A percentile compares a stretch with the other conserved stretches of the same genome.
Evolutionary conservation across 2,888 invertebrate genomes (phyloP).

Genomic region (Drosophila anomalata): DNA sequence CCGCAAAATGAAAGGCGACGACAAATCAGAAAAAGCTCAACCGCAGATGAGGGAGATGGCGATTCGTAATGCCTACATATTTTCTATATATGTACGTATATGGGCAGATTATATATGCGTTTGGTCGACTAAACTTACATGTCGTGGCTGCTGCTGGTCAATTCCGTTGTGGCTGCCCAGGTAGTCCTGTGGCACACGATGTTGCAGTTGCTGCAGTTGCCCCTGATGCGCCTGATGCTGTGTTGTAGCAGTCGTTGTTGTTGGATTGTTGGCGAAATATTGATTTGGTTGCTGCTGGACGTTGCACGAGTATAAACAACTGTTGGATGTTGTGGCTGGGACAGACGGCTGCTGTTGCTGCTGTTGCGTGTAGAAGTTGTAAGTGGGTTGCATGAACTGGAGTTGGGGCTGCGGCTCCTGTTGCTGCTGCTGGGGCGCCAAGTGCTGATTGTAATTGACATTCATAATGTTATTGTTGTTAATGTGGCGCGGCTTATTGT

Average conservation of each 20-base stretch:
- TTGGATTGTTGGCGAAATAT: constrained; percentile 50
- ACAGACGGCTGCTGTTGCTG: constrained; percentile 30
- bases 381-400: constrained; percentile 48
- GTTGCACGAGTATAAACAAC: constrained; percentile 20
- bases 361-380: constrained; percentile 48
- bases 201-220: constrained; percentile 49
- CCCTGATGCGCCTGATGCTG: constrained; percentile 46
- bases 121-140: constrained; percentile 17
- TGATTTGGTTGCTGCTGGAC: constrained; percentile 47
- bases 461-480: constrained; percentile 64
- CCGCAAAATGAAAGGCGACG: constrained; percentile 54
- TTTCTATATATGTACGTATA: constrained; percentile 3
- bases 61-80: constrained; percentile 7
- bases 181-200: constrained; percentile 53
- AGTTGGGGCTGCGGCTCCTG: constrained; percentile 54
- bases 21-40: constrained; percentile 52
- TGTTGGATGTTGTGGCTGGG: constrained; percentile 40
- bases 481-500: constrained; percentile 60
- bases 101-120: neutral
- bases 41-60: constrained; percentile 27
- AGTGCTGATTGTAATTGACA: constrained; percentile 69
- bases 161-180: neutral
- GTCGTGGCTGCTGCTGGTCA: neutral
- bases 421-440: constrained; percentile 59
- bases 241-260: constrained; percentile 47